phyloP scores from a whole-genome alignment of 2,888 invertebrate genomes.

The Pristionchus japonicus region DNA sequence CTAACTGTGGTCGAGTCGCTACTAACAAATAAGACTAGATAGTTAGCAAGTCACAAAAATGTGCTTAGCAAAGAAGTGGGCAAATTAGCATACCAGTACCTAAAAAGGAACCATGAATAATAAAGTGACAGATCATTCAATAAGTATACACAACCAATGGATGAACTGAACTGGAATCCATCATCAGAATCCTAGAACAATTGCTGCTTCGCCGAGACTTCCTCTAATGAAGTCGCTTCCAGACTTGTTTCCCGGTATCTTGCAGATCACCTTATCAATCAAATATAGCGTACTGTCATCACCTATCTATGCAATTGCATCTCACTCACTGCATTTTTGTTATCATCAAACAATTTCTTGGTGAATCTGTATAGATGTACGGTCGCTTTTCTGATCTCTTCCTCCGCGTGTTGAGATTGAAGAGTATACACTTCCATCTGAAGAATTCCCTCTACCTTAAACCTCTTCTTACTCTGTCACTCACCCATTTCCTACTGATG shows the following conservation, averaged over 20 bases:
- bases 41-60: background rate
- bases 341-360: background rate
- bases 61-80: background rate
- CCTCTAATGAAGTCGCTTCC: background rate
- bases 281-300: too few relatives aligned
- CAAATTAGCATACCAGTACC: background rate
- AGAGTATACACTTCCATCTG: constrained; percentile 4
- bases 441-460: background rate
- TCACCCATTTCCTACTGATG: constrained; percentile 7
- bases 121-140: too few relatives aligned
- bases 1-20: background rate
- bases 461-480: background rate
- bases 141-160: background rate
- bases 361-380: background rate
- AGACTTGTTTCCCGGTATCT: background rate
- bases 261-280: background rate
- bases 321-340: background rate
- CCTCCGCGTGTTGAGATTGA: constrained; percentile 1
- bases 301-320: too few relatives aligned
- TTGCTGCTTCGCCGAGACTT: background rate
- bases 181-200: background rate
- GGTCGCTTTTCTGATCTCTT: background rate
- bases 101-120: background rate
- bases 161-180: background rate
- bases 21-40: background rate